A percentile compares a stretch with the other conserved stretches of the same genome.
These are phyloP conservation scores for Phainopepla nitens DNA, from an alignment of 2,113 vertebrate genomes.

Conservation along the genomic window DNA sequence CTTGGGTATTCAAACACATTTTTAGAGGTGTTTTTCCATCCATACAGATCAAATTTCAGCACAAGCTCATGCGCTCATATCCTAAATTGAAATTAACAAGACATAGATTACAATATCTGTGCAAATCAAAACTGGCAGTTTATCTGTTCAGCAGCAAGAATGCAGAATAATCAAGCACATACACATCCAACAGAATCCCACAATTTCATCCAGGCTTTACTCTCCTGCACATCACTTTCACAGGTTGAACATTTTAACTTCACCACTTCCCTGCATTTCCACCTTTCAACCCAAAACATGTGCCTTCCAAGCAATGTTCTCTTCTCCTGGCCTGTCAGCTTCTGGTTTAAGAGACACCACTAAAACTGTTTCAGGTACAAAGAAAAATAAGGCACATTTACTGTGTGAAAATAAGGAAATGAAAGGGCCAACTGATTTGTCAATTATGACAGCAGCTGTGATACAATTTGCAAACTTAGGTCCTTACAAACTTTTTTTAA, in stretches of 20 bases:
- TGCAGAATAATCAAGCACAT: background rate
- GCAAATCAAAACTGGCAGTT: background rate
- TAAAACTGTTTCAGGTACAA: background rate
- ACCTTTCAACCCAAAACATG: background rate
- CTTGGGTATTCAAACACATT: background rate
- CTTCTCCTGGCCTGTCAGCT: background rate
- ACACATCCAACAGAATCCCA: background rate
- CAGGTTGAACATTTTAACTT: background rate
- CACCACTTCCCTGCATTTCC: accelerated
- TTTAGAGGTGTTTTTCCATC: background rate
- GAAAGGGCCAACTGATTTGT: background rate
- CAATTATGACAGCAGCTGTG: background rate
- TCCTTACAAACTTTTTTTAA: background rate
- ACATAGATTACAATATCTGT: background rate
- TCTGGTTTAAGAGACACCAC: background rate
- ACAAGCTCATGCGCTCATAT: background rate
- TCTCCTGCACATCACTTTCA: background rate
- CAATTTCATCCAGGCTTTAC: background rate
- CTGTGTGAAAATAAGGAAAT: background rate
- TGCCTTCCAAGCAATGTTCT: background rate
- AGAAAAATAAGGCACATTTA: background rate
- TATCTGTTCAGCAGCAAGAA: background rate
- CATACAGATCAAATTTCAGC: background rate
- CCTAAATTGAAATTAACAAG: background rate
- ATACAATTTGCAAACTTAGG: background rate